phyloP scores from a whole-genome alignment of 2,113 vertebrate genomes.

The Tursiops truncatus region DNA sequence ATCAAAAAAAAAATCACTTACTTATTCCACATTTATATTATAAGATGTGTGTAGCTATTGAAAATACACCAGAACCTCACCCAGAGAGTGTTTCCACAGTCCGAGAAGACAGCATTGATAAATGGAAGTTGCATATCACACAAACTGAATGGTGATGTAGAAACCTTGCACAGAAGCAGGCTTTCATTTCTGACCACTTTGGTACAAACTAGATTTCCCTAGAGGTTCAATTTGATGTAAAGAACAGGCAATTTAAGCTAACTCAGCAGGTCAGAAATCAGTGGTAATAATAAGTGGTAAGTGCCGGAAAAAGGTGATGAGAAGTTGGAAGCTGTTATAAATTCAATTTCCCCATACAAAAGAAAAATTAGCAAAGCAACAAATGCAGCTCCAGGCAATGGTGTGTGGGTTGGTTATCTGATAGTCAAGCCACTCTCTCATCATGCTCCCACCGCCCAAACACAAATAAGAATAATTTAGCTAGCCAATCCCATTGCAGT shows the following conservation, averaged over 20 bases:
- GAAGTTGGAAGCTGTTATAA: not conserved
- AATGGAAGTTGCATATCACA: not conserved
- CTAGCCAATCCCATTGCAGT: not conserved
- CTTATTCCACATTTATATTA: not conserved
- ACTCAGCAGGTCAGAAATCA: not conserved
- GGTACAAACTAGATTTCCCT: slow-evolving; percentile 18
- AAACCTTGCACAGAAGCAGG: not conserved
- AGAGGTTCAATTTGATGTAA: not conserved
- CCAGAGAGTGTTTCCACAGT: not conserved
- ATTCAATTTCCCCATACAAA: not conserved
- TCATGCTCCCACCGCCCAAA: not conserved
- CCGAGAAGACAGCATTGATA: not conserved
- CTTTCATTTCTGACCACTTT: not conserved
- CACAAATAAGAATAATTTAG: not conserved
- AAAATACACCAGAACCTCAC: not conserved
- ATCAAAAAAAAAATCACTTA: not conserved
- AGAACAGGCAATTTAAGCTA: not conserved
- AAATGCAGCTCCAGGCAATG: not conserved
- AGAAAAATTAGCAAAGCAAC: not conserved
- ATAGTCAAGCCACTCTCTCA: not conserved
- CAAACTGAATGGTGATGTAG: not conserved
- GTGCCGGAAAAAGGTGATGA: not conserved
- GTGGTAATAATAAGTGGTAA: not conserved
- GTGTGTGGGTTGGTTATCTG: not conserved
- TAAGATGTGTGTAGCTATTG: not conserved